Evolutionary conservation across 2,888 invertebrate genomes (phyloP).

Genomic region (Zelleria hepariella): DNA sequence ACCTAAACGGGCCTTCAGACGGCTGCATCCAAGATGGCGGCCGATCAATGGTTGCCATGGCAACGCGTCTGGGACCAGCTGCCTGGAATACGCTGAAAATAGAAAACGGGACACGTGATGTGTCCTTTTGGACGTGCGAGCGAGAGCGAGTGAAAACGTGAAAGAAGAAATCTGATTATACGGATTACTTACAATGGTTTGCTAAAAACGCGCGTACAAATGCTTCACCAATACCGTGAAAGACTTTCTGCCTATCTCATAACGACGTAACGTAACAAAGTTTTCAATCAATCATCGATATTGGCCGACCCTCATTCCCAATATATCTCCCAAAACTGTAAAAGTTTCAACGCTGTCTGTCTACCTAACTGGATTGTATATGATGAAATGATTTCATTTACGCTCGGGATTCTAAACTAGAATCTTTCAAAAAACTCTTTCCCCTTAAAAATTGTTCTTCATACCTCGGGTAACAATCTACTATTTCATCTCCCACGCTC

Average conservation of each 20-base stretch:
- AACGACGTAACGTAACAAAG: too few species aligned
- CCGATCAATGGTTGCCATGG: slow-evolving; percentile 64
- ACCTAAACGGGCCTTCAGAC: slow-evolving; percentile 41
- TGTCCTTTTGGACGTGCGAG: background rate
- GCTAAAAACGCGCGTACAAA: too few species aligned
- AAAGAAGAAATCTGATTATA: background rate
- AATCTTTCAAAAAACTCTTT: too few species aligned
- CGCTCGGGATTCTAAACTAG: too few species aligned
- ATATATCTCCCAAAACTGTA: background rate
- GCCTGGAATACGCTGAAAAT: slow-evolving; percentile 43
- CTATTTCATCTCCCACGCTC: too few species aligned
- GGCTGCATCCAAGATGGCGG: slow-evolving; percentile 61
- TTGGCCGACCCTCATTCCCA: background rate
- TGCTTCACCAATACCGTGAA: too few species aligned
- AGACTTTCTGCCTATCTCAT: too few species aligned
- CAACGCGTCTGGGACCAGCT: slow-evolving; percentile 59
- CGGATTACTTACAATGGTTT: background rate
- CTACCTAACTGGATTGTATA: background rate
- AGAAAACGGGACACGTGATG: slow-evolving; percentile 25
- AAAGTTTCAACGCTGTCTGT: background rate
- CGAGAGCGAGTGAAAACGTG: background rate
- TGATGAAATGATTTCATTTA: too few species aligned
- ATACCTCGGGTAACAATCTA: too few species aligned
- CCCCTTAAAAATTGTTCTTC: too few species aligned
- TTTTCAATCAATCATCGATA: background rate